phyloP scores from a whole-genome alignment of 2,888 invertebrate species.

The Drosophila limbata region DNA sequence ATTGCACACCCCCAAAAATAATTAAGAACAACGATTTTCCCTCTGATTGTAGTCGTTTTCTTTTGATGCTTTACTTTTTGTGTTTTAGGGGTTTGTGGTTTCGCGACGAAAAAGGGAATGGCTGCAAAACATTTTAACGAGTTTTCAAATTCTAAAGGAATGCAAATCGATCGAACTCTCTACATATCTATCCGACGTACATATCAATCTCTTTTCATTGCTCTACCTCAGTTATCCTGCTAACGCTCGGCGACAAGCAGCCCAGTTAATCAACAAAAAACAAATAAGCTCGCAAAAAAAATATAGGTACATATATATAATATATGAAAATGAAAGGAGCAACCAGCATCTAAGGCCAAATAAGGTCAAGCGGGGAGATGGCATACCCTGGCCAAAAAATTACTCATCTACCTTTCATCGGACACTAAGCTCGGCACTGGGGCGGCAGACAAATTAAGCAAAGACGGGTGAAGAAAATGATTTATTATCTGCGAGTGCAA shows the following conservation, averaged over 20 bases:
- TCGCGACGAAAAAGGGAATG: slow-evolving; percentile 14
- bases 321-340: slow-evolving; percentile 57
- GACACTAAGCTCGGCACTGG: slow-evolving; percentile 18
- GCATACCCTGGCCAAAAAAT: slow-evolving; percentile 4
- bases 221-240: slow-evolving; percentile 9
- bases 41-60: slow-evolving; percentile 17
- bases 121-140: slow-evolving; percentile 68
- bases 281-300: slow-evolving; percentile 71
- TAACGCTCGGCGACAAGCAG: slow-evolving; percentile 53
- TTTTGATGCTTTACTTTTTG: slow-evolving; percentile 23
- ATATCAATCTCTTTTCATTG: slow-evolving; percentile 9
- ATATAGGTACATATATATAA: slow-evolving; percentile 58
- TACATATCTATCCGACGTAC: slow-evolving; percentile 4
- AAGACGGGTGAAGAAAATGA: slow-evolving; percentile 61
- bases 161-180: slow-evolving; percentile 40
- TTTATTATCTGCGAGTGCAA: slow-evolving; percentile 75
- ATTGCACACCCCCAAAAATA: background rate
- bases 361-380: slow-evolving; percentile 13
- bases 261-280: slow-evolving; percentile 77
- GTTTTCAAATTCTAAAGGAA: slow-evolving; percentile 67
- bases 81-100: slow-evolving; percentile 22
- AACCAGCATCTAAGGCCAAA: slow-evolving; percentile 51
- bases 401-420: slow-evolving; percentile 25
- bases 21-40: background rate
- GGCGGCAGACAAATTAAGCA: slow-evolving; percentile 13